These are phyloP conservation scores for Drosophila paracracens DNA, from an alignment of 2,888 invertebrate species.

Conservation along the genomic window DNA sequence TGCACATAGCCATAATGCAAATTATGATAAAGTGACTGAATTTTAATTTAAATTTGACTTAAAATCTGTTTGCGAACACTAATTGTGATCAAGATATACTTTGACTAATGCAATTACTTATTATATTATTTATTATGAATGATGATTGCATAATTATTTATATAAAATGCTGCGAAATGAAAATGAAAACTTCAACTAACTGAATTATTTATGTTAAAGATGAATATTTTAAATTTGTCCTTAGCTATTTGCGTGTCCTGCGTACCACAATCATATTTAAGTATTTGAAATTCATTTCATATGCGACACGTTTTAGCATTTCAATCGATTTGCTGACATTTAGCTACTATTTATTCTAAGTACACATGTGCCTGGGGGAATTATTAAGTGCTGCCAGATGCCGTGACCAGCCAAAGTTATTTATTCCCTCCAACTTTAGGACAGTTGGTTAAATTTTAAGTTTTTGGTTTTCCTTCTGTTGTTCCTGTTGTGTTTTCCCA, in stretches of 20 bases:
- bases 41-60: background rate
- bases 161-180: no score
- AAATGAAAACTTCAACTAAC: background rate
- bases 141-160: no score
- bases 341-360: background rate
- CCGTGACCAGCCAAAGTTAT: background rate
- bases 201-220: background rate
- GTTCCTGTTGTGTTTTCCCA: constrained; percentile 12
- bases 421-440: background rate
- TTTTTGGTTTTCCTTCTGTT: constrained; percentile 2
- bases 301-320: background rate
- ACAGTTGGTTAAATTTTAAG: background rate
- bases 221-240: background rate
- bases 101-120: background rate
- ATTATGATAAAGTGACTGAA: background rate
- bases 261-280: background rate
- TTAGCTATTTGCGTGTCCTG: background rate
- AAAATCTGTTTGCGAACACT: background rate
- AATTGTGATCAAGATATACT: background rate
- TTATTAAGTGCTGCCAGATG: background rate
- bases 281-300: background rate
- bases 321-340: constrained; percentile 2
- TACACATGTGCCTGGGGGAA: background rate
- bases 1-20: constrained; percentile 2
- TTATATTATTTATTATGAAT: no score